Evolutionary conservation across 2,113 vertebrate species (phyloP).

Genomic region (Burhinus oedicnemus): DNA sequence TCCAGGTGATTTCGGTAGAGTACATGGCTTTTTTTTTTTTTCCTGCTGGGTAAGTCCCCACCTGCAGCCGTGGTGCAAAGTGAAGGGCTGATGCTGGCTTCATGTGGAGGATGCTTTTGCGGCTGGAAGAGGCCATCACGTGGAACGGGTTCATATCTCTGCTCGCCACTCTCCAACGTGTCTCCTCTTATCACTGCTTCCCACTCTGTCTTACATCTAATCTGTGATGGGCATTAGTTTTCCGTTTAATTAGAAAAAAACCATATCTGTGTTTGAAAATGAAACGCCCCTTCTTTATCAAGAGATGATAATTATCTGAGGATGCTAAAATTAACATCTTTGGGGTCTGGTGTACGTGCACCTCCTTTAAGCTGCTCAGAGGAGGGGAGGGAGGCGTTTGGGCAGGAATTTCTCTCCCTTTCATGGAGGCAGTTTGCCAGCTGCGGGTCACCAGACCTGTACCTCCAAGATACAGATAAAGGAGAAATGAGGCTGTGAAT

Average conservation of each 20-base stretch:
- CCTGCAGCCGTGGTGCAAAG: not conserved
- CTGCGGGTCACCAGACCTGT: rapidly evolving
- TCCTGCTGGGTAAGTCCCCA: not conserved
- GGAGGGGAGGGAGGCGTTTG: not conserved
- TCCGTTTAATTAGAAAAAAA: not conserved
- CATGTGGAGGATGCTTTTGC: not conserved
- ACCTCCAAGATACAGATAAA: not conserved
- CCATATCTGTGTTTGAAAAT: not conserved
- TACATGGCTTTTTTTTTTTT: not conserved
- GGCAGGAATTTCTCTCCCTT: not conserved
- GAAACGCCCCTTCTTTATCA: not conserved
- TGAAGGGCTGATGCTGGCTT: not conserved
- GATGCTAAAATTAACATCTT: not conserved
- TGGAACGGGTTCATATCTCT: not conserved
- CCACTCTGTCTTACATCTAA: not conserved
- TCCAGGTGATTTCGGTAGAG: not conserved
- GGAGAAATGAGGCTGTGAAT: not conserved
- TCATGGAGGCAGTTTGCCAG: not conserved
- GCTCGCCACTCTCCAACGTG: not conserved
- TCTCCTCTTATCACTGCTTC: not conserved
- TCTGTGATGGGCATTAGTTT: not conserved
- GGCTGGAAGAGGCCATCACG: not conserved
- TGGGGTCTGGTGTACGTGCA: not conserved
- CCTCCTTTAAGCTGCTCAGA: not conserved
- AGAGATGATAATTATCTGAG: not conserved